Percentiles rank a stretch among this genome's conserved stretches.
These are phyloP conservation scores for Linnaemya tessellans DNA, from an alignment of 2,888 invertebrate species.

Conservation along the genomic window DNA sequence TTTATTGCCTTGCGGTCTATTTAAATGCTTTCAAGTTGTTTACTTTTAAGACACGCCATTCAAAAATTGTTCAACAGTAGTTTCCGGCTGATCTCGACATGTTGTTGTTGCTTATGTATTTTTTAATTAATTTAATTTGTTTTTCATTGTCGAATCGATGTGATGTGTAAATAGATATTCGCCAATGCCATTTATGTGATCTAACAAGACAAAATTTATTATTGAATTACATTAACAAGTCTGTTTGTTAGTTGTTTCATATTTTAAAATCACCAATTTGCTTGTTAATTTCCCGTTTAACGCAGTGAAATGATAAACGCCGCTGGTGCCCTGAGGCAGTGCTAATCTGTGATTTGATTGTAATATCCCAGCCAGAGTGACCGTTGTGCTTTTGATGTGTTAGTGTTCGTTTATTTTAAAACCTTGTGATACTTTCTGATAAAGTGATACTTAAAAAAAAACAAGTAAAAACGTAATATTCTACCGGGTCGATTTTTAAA, in stretches of 20 bases:
- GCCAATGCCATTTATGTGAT: background rate
- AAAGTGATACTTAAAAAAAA: no score
- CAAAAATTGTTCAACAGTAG: conserved; percentile 1
- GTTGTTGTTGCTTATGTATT: background rate
- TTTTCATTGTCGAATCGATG: background rate
- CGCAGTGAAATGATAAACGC: no score
- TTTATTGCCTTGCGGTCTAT: conserved; percentile 2
- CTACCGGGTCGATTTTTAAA: no score
- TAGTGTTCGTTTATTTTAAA: no score
- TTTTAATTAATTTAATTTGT: background rate
- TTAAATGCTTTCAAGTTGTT: conserved; percentile 13
- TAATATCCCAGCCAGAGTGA: no score
- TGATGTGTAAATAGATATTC: conserved; percentile 15
- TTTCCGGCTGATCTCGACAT: conserved; percentile 33
- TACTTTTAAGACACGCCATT: conserved; percentile 20
- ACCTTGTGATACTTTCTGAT: no score
- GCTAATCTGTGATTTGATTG: no score
- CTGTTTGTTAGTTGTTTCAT: background rate
- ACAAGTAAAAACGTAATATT: no score
- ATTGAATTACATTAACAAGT: background rate
- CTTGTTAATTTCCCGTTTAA: background rate
- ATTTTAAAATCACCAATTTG: background rate
- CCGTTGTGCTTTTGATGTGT: no score
- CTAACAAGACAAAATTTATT: background rate
- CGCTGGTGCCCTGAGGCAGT: no score